Conservation (phyloP, 2,113 vertebrate species). For the Circaetus gallicus region DNA sequence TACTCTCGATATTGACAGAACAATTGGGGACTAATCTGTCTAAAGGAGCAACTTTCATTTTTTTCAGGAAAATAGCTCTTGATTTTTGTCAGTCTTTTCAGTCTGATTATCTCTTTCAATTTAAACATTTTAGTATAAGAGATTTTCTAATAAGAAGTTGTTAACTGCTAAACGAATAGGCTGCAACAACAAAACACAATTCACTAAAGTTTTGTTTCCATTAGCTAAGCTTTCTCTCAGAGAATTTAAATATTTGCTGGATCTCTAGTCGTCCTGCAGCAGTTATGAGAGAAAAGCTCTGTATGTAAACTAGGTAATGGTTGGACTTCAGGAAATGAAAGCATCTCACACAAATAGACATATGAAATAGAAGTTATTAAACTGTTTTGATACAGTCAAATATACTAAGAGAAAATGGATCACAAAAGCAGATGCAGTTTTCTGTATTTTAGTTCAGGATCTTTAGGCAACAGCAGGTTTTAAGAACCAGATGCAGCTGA, state of each 20-base stretch:
- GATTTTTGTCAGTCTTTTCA: background rate
- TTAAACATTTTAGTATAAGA: background rate
- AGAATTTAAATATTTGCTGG: background rate
- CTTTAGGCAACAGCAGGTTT: background rate
- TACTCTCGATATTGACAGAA: background rate
- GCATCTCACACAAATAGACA: background rate
- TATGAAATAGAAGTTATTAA: background rate
- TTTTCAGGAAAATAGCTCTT: background rate
- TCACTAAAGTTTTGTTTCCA: background rate
- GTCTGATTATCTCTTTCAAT: background rate
- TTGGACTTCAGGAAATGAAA: background rate
- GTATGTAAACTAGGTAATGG: background rate
- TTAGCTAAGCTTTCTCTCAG: background rate
- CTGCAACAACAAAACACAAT: background rate
- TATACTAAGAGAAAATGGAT: background rate
- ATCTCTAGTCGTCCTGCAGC: background rate
- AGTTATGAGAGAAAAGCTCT: background rate
- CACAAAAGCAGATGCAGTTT: background rate
- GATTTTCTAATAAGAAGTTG: background rate
- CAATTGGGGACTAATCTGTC: background rate
- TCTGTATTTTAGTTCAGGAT: background rate
- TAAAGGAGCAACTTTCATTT: background rate
- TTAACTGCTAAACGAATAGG: background rate
- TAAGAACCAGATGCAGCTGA: background rate
- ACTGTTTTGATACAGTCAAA: background rate